Evolutionary conservation across 2,113 vertebrate genomes (phyloP), one percentile per base, ranked within the genome.

Genomic region (Pteruthius melanotis): DNA sequence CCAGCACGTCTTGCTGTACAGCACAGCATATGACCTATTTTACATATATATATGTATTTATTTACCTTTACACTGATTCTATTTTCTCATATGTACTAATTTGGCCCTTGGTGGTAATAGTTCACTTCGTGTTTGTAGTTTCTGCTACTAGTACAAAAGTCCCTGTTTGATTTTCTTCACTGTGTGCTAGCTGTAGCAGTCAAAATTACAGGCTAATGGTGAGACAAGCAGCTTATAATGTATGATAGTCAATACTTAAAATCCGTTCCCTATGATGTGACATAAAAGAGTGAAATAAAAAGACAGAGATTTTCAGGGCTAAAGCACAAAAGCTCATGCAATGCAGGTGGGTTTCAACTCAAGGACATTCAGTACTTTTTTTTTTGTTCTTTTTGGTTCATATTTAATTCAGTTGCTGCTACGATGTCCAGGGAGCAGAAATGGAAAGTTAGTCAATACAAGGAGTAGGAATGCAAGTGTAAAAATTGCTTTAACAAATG

Each of bases 281-380:
- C 83, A 97, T 89, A 92, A 96, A 97, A 77, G 60, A 95, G 17
- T 76, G 61, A 87, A 94, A 47, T 72, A 79, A 95, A 95, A 93
- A 87, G 35, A 83, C 49, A 31, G 35, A 80, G 52, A 96, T 97
- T 97, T 97, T 94, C 91, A 96, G 79, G 92, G 94, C 92, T 93
- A 83, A 91, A 97, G 84, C 95, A 96, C 91, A 95, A 98, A 98
- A 97, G 94, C 90, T 97, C 97, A 94, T 95, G 96, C 96, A 95
- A 94, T 96, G 83, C 91, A 96, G 94, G 94, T 97, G 86, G 47
- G 97, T 97, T 98, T 96, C 93, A 93, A 96, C 97, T 98, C 97
- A 98, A 98, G 98, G 98, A 98, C 96, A 93, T 97, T 97, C 85
- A 30, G 44, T n/a, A 80, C 60, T n/a, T n/a, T 80, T 52, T 94